Base-by-base conservation (phyloP, 2,888 invertebrate genomes). In the Agrochola lychnidis region DNA sequence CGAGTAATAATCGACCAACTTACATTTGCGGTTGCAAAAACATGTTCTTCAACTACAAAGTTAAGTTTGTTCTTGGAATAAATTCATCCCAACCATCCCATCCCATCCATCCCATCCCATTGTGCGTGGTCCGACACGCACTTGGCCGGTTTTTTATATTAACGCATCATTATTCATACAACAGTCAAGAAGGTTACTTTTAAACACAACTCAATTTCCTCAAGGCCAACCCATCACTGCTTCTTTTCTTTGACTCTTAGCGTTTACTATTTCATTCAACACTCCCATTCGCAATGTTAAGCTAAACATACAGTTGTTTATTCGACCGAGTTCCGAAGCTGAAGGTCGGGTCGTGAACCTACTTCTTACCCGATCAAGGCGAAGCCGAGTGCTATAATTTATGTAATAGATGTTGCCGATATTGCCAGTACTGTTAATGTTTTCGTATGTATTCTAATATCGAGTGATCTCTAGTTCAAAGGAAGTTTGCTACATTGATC, bases 181-280 rank as follows among this genome's bases (percentile, higher is more conserved):
- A 45, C 7, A 42, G 42, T 19, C 22, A 7, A 14, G 68, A 57
- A 36, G 14, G 7, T 48, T 62, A 36, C 16, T 61, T 62, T 16
- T 19, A 48, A 67, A 82, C 30, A 66, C 61, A 61, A 62, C 53
- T 68, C 42, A 64, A 83, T 79, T 70, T 59, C 25, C 16, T 36
- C 67, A 85, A 82, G 63, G 70, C 62, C 48, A 68, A 48, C 48
- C 70, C 56, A 48, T 71, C n/a, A 64, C 83, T 86, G 86, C 53
- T 83, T 67, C 66, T 51, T 77, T 77, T 79, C 73, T 51, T 79
- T 76, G 72, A 40, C 59, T 66, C 53, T 61, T 51, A 51, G 63
- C 76, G 62, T 75, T 81, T 81, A 83, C 84, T 87, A 82, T 88
- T 87, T 88, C 87, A 82, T 81, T 87, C 89, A 88, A 79, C 87